Evolutionary conservation across 2,113 vertebrate genomes (phyloP).

Genomic region (Ciconia stormi): DNA sequence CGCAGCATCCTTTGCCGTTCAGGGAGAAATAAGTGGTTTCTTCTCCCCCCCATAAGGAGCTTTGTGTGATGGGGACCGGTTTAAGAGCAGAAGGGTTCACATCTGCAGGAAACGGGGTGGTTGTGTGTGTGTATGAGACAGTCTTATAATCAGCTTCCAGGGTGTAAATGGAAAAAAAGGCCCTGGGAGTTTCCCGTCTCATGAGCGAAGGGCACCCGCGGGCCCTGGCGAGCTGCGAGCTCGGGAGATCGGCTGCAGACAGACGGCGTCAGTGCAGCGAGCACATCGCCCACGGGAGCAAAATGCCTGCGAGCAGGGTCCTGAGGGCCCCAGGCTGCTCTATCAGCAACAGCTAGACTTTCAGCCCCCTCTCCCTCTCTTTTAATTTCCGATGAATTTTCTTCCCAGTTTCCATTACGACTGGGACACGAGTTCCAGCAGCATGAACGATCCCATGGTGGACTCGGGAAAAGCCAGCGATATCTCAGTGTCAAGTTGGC

Average conservation of each 20-base stretch:
- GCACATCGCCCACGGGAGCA: accelerated
- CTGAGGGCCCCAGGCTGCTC: neutral
- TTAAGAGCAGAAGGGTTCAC: neutral
- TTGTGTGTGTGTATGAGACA: neutral
- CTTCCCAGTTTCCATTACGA: constrained; percentile 77
- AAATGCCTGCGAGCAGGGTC: accelerated
- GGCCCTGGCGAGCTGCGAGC: neutral
- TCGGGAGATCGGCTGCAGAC: neutral
- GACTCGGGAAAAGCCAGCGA: constrained; percentile 90
- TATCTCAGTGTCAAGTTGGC: constrained; percentile 88
- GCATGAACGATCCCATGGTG: constrained; percentile 82
- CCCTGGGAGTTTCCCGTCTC: neutral
- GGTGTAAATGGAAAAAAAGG: neutral
- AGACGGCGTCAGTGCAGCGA: accelerated
- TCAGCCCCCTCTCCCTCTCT: too few relatives aligned
- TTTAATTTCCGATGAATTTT: accelerated
- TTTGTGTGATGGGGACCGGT: neutral
- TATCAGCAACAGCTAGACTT: neutral
- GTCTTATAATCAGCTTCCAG: neutral
- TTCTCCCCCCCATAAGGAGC: neutral
- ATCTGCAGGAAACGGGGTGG: neutral
- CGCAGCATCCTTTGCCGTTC: accelerated
- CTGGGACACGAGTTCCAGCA: constrained; percentile 82
- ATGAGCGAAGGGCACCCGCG: neutral
- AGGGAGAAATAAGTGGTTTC: neutral